Conservation (phyloP, 1,140 invertebrate species). For the Drosophila bifasciata region DNA sequence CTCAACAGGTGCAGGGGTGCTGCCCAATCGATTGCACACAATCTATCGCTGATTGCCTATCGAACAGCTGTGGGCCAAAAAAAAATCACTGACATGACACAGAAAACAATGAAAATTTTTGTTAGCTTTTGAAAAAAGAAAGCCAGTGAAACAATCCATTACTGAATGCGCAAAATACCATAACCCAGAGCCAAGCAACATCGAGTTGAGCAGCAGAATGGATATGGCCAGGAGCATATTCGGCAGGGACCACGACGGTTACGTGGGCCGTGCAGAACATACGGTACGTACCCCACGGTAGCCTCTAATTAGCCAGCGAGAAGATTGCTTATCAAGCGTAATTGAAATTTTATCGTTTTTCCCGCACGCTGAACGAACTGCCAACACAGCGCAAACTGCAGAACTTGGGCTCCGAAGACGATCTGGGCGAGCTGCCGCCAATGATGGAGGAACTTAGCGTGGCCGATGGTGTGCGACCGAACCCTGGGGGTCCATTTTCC, state of each 20-base stretch:
- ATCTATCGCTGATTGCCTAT: constrained; percentile 25
- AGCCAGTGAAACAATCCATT: neutral
- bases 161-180: constrained; percentile 32
- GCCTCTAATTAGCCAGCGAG: constrained; percentile 31
- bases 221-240: constrained; percentile 95
- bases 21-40: constrained; percentile 41
- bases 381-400: constrained; percentile 89
- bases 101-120: constrained; percentile 44
- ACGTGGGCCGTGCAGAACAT: constrained; percentile 92
- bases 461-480: constrained; percentile 88
- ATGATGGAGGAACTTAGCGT: constrained; percentile 87
- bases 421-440: constrained; percentile 88
- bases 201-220: constrained; percentile 85
- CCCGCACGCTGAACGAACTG: neutral
- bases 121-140: constrained; percentile 22
- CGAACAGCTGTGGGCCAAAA: constrained; percentile 45
- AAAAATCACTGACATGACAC: constrained; percentile 31
- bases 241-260: constrained; percentile 93
- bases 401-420: constrained; percentile 92
- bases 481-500: constrained; percentile 92
- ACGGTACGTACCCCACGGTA: constrained; percentile 85
- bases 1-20: constrained; percentile 40
- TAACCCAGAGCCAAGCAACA: neutral
- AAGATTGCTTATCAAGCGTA: constrained; percentile 67
- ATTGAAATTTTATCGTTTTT: constrained; percentile 55